Conservation (phyloP, 1,140 invertebrate genomes). For the Lepidurus packardi region DNA sequence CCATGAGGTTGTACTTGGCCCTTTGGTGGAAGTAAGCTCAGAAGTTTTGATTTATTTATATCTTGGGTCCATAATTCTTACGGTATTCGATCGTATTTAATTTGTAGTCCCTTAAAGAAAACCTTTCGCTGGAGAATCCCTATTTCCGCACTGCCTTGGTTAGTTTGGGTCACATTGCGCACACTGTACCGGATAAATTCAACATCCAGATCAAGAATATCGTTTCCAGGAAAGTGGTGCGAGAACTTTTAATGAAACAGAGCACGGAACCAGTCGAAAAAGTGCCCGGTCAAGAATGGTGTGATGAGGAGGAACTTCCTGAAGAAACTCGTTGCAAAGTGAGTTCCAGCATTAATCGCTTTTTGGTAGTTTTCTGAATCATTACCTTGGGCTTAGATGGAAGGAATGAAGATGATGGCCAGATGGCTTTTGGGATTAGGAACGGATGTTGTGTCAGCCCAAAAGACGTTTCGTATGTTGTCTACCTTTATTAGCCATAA, state of each 20-base stretch:
- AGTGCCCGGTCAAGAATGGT: slow-evolving; percentile 66
- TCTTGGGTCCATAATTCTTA: not conserved
- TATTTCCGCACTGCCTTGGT: slow-evolving; percentile 90
- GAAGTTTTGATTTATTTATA: not conserved
- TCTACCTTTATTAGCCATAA: slow-evolving; percentile 83
- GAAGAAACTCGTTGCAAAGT: slow-evolving; percentile 88
- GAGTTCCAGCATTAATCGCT: too few relatives aligned
- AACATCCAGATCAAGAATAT: slow-evolving; percentile 85
- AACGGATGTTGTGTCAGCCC: slow-evolving; percentile 76
- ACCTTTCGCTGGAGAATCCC: slow-evolving; percentile 66
- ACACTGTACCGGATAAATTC: slow-evolving; percentile 69
- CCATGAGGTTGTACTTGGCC: slow-evolving; percentile 25
- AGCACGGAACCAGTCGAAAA: slow-evolving; percentile 22
- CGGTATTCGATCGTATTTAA: not conserved
- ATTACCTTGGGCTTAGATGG: slow-evolving; percentile 47
- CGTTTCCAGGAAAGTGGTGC: slow-evolving; percentile 86
- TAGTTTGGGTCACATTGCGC: slow-evolving; percentile 86
- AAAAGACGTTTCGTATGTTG: slow-evolving; percentile 89
- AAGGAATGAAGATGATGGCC: slow-evolving; percentile 92
- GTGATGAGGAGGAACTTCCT: slow-evolving; percentile 75
- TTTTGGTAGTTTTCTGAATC: too few relatives aligned
- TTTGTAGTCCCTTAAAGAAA: slow-evolving; percentile 47
- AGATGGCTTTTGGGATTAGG: slow-evolving; percentile 90
- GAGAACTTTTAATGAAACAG: slow-evolving; percentile 72
- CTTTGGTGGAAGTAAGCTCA: slow-evolving; percentile 7